phyloP scores from a whole-genome alignment of 2,797 vertebrate genomes.

The Sylvia borin region DNA sequence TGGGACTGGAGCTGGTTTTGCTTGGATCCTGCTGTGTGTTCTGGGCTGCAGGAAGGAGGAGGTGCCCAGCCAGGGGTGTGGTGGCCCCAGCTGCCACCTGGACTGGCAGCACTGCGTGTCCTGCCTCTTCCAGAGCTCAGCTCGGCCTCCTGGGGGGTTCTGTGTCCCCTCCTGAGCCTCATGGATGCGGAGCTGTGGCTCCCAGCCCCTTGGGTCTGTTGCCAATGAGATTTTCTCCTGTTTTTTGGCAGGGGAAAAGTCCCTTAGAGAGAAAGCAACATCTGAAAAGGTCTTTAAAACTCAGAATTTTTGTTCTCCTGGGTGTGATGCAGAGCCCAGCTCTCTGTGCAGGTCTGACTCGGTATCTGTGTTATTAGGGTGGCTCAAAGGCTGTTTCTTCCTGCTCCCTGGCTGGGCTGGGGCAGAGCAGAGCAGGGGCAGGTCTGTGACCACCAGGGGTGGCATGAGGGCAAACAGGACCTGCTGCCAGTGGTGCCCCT shows the following conservation, averaged over 20 bases:
- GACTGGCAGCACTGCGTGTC: neutral
- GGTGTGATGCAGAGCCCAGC: neutral
- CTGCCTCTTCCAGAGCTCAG: neutral
- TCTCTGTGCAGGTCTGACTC: neutral
- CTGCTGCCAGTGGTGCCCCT: neutral
- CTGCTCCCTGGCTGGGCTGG: neutral
- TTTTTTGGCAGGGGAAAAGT: neutral
- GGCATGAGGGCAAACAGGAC: neutral
- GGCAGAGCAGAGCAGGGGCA: neutral
- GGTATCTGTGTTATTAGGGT: too few species aligned
- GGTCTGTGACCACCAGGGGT: neutral
- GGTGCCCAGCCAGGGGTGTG: neutral
- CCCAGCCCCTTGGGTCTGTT: accelerated
- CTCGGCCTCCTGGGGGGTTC: neutral
- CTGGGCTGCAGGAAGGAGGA: neutral
- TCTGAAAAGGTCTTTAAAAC: neutral
- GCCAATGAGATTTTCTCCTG: neutral
- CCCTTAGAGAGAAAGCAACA: neutral
- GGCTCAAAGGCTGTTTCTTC: neutral
- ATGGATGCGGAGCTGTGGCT: neutral
- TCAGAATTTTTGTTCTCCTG: accelerated
- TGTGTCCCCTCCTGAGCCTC: neutral
- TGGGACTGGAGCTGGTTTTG: neutral
- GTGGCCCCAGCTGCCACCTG: neutral
- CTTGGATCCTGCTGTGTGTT: neutral